A percentile compares a stretch with the other conserved stretches of the same genome.
Conservation (phyloP, 2,888 invertebrate species). For the Chironomus riparius region DNA sequence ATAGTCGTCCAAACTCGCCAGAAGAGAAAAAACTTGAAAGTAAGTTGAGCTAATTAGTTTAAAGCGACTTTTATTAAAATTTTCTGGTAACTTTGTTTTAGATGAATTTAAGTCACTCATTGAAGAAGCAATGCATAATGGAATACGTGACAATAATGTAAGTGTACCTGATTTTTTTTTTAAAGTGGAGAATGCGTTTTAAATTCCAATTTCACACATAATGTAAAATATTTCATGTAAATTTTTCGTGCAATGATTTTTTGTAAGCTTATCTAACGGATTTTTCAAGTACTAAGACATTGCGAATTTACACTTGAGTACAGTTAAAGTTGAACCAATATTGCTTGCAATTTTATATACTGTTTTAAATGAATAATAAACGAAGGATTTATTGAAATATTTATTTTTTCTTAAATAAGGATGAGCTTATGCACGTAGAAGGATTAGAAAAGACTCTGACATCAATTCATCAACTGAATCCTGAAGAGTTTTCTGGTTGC, state of each 20-base stretch:
- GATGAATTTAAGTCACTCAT: conserved; percentile 32
- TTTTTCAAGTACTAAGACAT: no score
- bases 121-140: background rate
- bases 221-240: no score
- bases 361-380: background rate
- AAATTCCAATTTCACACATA: no score
- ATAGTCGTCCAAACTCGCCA: conserved; percentile 21
- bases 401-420: background rate
- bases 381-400: background rate
- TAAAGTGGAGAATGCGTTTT: background rate
- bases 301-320: no score
- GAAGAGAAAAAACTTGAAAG: conserved; percentile 26
- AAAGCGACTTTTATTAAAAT: background rate
- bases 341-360: no score
- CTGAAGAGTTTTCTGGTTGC: conserved; percentile 5
- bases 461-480: background rate
- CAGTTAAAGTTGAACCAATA: no score
- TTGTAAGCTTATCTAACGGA: no score
- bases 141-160: background rate
- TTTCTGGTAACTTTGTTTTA: background rate
- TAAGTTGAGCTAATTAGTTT: conserved; percentile 15
- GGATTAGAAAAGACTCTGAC: conserved; percentile 15
- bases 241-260: no score
- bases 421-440: background rate
- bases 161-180: background rate